These are phyloP conservation scores for Teleiodes luculella DNA, from an alignment of 2,888 invertebrate genomes.

Conservation along the genomic window DNA sequence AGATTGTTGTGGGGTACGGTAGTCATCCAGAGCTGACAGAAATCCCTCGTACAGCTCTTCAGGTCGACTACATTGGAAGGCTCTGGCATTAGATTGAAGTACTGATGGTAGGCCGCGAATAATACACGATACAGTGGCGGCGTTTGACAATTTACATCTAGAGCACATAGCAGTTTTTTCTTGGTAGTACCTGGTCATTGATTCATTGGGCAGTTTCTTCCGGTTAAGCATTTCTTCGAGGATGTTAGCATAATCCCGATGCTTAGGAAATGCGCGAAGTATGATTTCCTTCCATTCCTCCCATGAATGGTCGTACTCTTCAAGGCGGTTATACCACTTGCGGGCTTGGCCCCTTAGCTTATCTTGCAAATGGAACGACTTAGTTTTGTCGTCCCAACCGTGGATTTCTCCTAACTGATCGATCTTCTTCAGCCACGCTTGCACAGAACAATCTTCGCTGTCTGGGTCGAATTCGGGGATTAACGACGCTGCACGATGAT, in stretches of 20 bases:
- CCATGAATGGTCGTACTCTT: conserved; percentile 31
- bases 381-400: conserved; percentile 27
- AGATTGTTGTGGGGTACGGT: conserved; percentile 11
- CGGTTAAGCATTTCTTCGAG: conserved; percentile 29
- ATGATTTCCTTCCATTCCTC: conserved; percentile 31
- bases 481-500: conserved; percentile 17
- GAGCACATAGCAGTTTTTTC: conserved; percentile 33
- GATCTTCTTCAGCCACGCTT: conserved; percentile 25
- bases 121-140: conserved; percentile 29
- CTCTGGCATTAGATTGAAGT: conserved; percentile 28
- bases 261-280: conserved; percentile 28
- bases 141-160: conserved; percentile 29
- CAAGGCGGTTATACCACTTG: conserved; percentile 28
- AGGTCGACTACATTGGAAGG: conserved; percentile 28
- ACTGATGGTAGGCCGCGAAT: conserved; percentile 27
- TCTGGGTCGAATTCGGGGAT: conserved; percentile 25
- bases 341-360: conserved; percentile 30
- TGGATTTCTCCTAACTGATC: conserved; percentile 27
- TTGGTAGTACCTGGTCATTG: conserved; percentile 35
- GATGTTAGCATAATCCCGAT: conserved; percentile 25
- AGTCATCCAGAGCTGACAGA: conserved; percentile 28
- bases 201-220: conserved; percentile 25
- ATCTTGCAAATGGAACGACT: conserved; percentile 27
- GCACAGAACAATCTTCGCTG: conserved; percentile 19
- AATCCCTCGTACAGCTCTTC: conserved; percentile 29